phyloP scores from a whole-genome alignment of 2,113 vertebrate species.

The Hyaena hyaena region DNA sequence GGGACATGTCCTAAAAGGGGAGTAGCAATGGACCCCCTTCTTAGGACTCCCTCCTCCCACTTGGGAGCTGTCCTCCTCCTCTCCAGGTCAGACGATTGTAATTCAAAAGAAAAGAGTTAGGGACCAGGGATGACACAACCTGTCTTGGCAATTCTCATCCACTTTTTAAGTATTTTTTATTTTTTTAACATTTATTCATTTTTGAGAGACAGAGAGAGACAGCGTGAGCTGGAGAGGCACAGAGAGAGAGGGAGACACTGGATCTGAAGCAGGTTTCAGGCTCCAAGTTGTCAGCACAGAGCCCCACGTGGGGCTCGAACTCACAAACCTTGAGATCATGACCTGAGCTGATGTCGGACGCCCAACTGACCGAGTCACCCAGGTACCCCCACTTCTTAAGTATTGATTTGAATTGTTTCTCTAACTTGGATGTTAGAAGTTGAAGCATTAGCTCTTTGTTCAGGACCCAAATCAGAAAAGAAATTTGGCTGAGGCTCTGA shows the following conservation, averaged over 20 bases:
- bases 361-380: no score
- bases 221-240: no score
- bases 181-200: no score
- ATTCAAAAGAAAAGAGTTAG: background rate
- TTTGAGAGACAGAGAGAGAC: no score
- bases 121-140: background rate
- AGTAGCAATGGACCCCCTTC: background rate
- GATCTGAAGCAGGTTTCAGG: no score
- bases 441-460: background rate
- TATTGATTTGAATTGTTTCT: background rate
- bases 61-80: background rate
- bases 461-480: background rate
- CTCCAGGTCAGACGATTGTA: background rate
- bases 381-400: background rate
- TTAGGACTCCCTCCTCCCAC: background rate
- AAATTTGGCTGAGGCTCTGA: background rate
- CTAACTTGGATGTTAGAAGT: background rate
- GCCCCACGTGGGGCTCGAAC: no score
- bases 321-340: no score
- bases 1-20: background rate
- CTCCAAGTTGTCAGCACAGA: no score
- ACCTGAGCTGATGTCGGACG: no score
- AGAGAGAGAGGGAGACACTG: no score
- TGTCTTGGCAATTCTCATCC: background rate
- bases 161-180: background rate